These are phyloP conservation scores for Noturus placidus DNA, from an alignment of 2,113 vertebrate genomes.

Conservation along the genomic window DNA sequence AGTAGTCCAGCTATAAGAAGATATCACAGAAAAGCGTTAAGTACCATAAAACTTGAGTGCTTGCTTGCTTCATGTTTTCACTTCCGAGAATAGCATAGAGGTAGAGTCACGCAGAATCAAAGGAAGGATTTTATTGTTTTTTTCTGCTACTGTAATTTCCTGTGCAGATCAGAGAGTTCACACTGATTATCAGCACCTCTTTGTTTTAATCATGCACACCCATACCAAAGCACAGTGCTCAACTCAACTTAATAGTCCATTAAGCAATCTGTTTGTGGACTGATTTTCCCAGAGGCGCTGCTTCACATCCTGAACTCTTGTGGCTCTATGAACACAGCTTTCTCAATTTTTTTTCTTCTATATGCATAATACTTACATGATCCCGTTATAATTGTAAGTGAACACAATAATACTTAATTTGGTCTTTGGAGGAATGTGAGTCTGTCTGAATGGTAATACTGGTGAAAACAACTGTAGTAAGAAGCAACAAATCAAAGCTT, in stretches of 20 bases:
- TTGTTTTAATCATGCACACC: constrained; percentile 29
- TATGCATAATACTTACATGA: background rate
- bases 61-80: background rate
- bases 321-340: constrained; percentile 1
- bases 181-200: background rate
- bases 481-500: background rate
- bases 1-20: background rate
- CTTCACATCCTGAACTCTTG: constrained; percentile 17
- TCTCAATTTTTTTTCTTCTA: background rate
- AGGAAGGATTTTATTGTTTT: background rate
- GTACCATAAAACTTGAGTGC: background rate
- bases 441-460: background rate
- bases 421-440: background rate
- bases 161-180: background rate
- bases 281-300: constrained; percentile 59
- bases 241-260: constrained; percentile 51
- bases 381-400: background rate
- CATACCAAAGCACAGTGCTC: background rate
- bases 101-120: background rate
- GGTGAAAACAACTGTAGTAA: background rate
- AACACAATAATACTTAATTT: background rate
- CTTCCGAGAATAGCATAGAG: background rate
- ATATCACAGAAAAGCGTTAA: background rate
- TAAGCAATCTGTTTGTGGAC: constrained; percentile 57
- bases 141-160: constrained; percentile 32